Conservation (phyloP, 2,113 vertebrate species). For the Urocynchramus pylzowi region DNA sequence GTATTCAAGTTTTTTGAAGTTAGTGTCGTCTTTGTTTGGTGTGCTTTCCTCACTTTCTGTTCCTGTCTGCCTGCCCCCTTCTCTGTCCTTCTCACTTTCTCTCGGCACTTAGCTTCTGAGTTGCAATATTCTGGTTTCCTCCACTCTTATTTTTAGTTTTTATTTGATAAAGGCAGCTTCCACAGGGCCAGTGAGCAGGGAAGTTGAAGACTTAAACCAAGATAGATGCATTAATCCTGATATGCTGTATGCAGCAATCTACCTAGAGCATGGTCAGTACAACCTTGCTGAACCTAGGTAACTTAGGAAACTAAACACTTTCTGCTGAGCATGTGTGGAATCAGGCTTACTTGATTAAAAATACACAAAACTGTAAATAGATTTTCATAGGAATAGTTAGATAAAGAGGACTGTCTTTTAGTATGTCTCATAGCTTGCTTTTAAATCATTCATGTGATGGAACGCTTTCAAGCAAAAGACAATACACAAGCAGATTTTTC, state of each 20-base stretch:
- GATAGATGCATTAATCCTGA: background rate
- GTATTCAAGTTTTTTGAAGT: background rate
- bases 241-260: accelerated
- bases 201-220: background rate
- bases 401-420: background rate
- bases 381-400: background rate
- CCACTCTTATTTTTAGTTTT: background rate
- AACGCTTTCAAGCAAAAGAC: background rate
- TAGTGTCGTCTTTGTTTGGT: background rate
- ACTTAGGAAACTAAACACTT: background rate
- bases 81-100: background rate
- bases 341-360: background rate
- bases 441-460: background rate
- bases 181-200: background rate
- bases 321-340: background rate
- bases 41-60: background rate
- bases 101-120: background rate
- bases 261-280: background rate
- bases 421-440: background rate
- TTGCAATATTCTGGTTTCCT: background rate
- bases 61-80: background rate
- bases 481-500: background rate
- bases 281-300: background rate
- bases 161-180: background rate
- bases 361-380: background rate